phyloP scores from a whole-genome alignment of 2,888 invertebrate genomes.

The Caenorhabditis macrosperma region DNA sequence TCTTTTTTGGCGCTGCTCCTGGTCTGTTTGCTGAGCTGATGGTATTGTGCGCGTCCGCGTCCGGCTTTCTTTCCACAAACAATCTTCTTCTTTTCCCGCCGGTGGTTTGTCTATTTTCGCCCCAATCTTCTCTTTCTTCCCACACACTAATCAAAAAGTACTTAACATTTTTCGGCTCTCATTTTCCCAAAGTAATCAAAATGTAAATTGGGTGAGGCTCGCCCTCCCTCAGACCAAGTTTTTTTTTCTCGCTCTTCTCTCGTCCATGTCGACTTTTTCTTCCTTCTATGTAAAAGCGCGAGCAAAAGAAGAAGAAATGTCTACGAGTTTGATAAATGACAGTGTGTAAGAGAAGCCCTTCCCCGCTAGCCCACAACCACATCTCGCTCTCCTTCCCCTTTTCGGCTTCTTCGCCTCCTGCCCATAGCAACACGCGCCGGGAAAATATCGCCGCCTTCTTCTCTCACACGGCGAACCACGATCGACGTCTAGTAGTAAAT shows the following conservation, averaged over 20 bases:
- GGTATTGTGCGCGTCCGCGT: constrained; percentile 51
- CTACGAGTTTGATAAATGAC: constrained; percentile 47
- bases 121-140: constrained; percentile 13
- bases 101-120: constrained; percentile 44
- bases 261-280: constrained; percentile 4
- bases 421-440: constrained; percentile 12
- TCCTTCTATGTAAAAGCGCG: neutral
- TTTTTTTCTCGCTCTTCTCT: neutral
- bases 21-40: constrained; percentile 48
- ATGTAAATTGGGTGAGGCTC: constrained; percentile 36
- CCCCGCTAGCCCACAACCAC: neutral
- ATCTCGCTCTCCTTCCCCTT: constrained; percentile 8
- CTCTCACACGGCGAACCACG: too few relatives aligned
- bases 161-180: constrained; percentile 2
- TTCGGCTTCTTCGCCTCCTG: neutral
- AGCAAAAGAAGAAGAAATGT: constrained; percentile 8
- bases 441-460: constrained; percentile 6
- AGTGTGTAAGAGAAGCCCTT: constrained; percentile 10
- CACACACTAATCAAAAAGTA: constrained; percentile 41
- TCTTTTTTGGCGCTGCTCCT: constrained; percentile 24
- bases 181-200: constrained; percentile 44
- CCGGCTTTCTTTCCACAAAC: constrained; percentile 49
- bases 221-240: neutral
- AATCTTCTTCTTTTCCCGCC: constrained; percentile 12
- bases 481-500: too few relatives aligned